Conservation (phyloP, 2,113 vertebrate genomes). For the Oreochromis aureus region DNA sequence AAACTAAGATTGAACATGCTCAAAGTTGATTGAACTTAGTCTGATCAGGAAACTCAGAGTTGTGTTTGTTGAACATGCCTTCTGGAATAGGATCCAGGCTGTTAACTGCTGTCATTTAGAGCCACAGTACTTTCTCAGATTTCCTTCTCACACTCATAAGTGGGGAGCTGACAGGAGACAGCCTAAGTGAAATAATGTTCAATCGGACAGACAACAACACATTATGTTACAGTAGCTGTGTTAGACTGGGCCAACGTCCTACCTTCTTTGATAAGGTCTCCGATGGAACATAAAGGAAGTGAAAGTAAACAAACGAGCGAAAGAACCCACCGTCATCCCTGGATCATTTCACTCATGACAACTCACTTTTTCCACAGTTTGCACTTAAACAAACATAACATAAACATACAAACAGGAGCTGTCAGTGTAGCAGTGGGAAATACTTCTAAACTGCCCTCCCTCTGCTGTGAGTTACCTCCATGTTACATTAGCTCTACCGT, state of each 20-base stretch:
- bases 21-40: neutral
- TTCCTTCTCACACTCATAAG: neutral
- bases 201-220: neutral
- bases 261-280: neutral
- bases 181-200: neutral
- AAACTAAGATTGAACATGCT: neutral
- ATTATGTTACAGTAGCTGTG: neutral
- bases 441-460: neutral
- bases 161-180: neutral
- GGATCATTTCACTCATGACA: neutral
- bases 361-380: neutral
- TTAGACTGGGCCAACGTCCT: neutral
- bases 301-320: neutral
- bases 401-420: neutral
- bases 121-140: neutral
- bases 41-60: neutral
- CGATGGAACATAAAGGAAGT: neutral
- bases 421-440: neutral
- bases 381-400: neutral
- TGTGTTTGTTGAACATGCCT: neutral
- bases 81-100: neutral
- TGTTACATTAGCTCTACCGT: neutral
- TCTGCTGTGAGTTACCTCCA: neutral
- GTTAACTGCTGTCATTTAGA: neutral
- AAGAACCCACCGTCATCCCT: neutral